Percentiles rank a stretch among this genome's conserved stretches.
phyloP scores from a whole-genome alignment of 2,797 vertebrate genomes.

The Heterohyrax brucei region DNA sequence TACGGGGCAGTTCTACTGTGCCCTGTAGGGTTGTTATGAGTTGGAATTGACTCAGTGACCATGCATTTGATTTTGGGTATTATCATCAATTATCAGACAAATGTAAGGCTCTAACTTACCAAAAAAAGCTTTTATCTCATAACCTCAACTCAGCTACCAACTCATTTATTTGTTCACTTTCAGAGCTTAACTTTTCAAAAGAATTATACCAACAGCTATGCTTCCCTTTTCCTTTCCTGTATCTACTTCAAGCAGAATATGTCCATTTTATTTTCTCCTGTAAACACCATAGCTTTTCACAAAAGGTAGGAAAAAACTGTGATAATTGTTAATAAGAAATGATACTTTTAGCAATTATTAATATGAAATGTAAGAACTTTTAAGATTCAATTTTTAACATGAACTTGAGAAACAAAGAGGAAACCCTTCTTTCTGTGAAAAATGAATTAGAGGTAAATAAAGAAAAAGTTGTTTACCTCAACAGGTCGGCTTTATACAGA shows the following conservation, averaged over 20 bases:
- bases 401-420: slow-evolving; percentile 7
- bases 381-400: neutral
- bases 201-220: neutral
- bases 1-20: too few relatives aligned
- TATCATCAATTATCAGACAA: neutral
- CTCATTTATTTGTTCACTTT: neutral
- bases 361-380: neutral
- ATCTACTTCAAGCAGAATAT: neutral
- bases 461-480: neutral
- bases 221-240: neutral
- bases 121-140: neutral
- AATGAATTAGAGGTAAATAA: neutral
- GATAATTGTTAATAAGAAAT: neutral
- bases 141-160: neutral
- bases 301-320: neutral
- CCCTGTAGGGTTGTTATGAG: too few relatives aligned
- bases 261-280: slow-evolving; percentile 19
- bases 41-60: too few relatives aligned
- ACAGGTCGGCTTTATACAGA: neutral
- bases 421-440: neutral
- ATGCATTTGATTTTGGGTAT: neutral
- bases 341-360: neutral
- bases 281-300: neutral
- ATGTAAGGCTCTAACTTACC: neutral
- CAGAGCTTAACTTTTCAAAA: neutral